Evolutionary conservation across 2,797 vertebrate genomes (phyloP).

Genomic region (Chiloscyllium punctatum): DNA sequence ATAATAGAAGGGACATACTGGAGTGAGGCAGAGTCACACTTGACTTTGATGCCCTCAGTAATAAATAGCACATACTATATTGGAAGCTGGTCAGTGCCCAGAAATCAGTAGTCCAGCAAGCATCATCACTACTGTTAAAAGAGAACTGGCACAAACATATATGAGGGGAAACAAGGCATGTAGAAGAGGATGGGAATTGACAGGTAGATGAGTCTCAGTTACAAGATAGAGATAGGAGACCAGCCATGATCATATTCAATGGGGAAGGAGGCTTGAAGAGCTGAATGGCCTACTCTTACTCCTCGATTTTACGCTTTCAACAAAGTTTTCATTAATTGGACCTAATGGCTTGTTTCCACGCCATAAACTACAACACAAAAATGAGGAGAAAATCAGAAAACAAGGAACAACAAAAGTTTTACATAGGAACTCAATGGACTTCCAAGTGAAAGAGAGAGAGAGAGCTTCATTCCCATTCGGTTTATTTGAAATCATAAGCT

Average conservation of each 20-base stretch:
- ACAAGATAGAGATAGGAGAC: too few species aligned
- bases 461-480: not conserved
- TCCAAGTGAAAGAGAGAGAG: not conserved
- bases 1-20: not conserved
- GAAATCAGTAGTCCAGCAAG: not conserved
- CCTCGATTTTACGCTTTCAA: too few species aligned
- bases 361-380: not conserved
- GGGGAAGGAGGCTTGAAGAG: too few species aligned
- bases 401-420: not conserved
- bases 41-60: not conserved
- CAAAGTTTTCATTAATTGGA: not conserved
- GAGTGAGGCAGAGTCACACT: not conserved
- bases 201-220: not conserved
- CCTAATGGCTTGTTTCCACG: not conserved
- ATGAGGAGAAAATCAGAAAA: not conserved
- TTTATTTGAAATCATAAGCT: too few species aligned
- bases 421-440: not conserved
- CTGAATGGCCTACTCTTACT: too few species aligned
- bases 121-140: not conserved
- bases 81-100: not conserved
- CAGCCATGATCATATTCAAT: too few species aligned
- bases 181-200: not conserved
- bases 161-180: not conserved
- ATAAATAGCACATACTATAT: not conserved
- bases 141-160: not conserved